Evolutionary conservation across 2,113 vertebrate genomes (phyloP).

Genomic region (Cavia porcellus): DNA sequence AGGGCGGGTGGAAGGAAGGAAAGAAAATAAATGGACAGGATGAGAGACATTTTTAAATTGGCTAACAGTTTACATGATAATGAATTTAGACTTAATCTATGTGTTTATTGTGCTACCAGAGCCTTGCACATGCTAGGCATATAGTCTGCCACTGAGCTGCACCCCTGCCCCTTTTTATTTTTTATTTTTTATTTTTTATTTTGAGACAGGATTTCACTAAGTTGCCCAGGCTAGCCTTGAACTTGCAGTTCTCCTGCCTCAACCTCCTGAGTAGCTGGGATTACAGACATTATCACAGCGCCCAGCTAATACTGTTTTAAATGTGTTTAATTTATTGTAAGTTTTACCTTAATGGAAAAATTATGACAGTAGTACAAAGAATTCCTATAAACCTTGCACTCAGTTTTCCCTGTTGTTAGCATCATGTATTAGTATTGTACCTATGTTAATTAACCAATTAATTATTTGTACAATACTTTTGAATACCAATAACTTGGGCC

Average conservation of each 20-base stretch:
- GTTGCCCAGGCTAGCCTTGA: not conserved
- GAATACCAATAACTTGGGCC: no score
- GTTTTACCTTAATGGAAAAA: conserved; percentile 15
- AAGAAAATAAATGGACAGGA: not conserved
- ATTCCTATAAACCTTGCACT: not conserved
- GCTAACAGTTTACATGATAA: not conserved
- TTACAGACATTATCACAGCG: not conserved
- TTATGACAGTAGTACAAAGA: not conserved
- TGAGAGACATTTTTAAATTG: not conserved
- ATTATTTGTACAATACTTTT: not conserved
- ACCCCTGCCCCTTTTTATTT: not conserved
- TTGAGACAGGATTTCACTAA: not conserved
- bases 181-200: no score
- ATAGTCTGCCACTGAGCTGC: not conserved
- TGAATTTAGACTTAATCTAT: not conserved
- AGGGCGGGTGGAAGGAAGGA: not conserved
- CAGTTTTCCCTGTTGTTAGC: not conserved
- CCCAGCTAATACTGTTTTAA: not conserved
- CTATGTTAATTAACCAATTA: not conserved
- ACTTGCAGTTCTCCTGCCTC: not conserved
- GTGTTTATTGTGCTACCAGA: not conserved
- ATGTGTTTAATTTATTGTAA: not conserved
- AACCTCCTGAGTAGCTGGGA: not conserved
- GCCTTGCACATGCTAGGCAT: not conserved
- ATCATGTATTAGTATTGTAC: not conserved